A percentile compares a stretch with the other conserved stretches of the same genome.
Conservation (phyloP, 2,797 vertebrate species). For the Geotrypetes seraphini region DNA sequence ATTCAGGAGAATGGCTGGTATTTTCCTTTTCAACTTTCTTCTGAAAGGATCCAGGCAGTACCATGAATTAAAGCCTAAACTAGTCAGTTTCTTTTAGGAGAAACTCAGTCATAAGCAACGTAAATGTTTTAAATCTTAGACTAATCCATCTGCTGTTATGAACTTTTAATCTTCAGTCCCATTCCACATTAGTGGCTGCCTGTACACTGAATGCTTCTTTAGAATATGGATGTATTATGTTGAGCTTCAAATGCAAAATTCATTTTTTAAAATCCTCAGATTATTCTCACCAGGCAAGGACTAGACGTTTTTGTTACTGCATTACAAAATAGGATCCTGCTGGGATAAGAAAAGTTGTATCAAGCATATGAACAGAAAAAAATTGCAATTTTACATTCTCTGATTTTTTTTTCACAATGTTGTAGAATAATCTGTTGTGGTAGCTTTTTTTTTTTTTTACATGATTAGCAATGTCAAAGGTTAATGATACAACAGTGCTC, state of each 20-base stretch:
- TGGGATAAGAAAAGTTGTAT: too few relatives aligned
- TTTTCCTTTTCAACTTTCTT: constrained; percentile 6
- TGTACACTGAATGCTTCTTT: constrained; percentile 12
- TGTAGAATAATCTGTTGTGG: constrained; percentile 3
- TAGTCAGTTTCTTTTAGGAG: not conserved
- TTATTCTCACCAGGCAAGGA: not conserved
- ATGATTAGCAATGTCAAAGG: not conserved
- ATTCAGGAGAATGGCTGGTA: not conserved
- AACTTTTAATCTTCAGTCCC: constrained; percentile 8
- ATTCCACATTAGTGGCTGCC: not conserved
- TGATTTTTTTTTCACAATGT: constrained; percentile 2
- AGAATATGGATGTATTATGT: not conserved
- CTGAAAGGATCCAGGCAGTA: constrained; percentile 9
- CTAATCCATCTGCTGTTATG: constrained; percentile 10
- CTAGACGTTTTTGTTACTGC: not conserved
- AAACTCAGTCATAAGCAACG: not conserved
- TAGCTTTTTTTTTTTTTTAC: not conserved
- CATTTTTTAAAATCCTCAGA: not conserved
- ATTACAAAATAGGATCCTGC: not conserved
- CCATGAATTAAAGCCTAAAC: constrained; percentile 10
- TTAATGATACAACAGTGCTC: constrained; percentile 2
- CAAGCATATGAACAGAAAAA: too few relatives aligned
- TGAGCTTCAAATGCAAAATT: not conserved
- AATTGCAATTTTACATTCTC: not conserved
- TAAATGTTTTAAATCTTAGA: constrained; percentile 10